Conservation (phyloP, 2,113 vertebrate genomes). For the Gallinago media region DNA sequence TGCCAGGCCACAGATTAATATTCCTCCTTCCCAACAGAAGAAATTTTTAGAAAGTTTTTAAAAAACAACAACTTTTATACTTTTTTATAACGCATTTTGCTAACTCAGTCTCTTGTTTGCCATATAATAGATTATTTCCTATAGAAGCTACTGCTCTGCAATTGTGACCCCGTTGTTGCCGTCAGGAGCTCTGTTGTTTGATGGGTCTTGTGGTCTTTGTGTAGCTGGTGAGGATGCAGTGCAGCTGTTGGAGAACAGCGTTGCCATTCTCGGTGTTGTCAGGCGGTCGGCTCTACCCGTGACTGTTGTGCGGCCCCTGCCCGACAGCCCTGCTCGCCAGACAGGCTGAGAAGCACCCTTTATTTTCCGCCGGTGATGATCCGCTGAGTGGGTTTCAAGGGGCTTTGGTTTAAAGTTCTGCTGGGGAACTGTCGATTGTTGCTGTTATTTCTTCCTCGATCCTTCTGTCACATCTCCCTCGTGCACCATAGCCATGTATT, state of each 20-base stretch:
- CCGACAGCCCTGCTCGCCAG: neutral
- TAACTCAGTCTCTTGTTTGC: constrained; percentile 60
- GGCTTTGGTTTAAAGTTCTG: constrained; percentile 30
- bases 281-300: neutral
- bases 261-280: neutral
- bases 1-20: neutral
- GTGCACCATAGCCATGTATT: neutral
- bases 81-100: constrained; percentile 74
- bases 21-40: neutral
- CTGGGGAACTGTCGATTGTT: neutral
- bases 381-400: constrained; percentile 7
- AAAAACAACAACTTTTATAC: constrained; percentile 67
- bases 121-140: neutral
- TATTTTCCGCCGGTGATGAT: neutral
- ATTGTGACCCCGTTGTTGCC: neutral
- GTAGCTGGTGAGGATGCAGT: neutral
- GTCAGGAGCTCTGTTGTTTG: neutral
- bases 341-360: neutral
- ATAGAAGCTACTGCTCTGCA: neutral
- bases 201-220: neutral
- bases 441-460: neutral
- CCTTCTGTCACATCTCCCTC: neutral
- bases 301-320: neutral
- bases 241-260: constrained; percentile 10
- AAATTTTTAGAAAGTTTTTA: constrained; percentile 63